Evolutionary conservation across 2,888 invertebrate genomes (phyloP), one percentile per base, ranked within the genome.

Genomic region (Corythucha ciliata): DNA sequence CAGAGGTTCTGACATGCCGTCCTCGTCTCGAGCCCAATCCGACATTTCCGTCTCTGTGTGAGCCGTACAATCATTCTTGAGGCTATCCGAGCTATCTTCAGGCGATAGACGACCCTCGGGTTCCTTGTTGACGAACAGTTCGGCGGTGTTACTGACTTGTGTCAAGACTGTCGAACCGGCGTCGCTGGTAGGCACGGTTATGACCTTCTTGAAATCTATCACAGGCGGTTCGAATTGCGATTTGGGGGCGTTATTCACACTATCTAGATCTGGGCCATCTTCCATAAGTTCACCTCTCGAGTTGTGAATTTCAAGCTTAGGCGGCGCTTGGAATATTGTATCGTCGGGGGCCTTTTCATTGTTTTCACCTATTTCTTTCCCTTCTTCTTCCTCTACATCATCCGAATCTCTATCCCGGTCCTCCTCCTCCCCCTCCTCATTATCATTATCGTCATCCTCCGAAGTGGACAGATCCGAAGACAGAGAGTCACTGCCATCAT

Each of bases 1-100:
- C 51, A 84, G 76, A 64, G 85, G 84, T 61, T 86, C 86, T 1
- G 84, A 78, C 14, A 67, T 63, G 6, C 63, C 68, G 33, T 78
- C 80, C 58, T 81, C 83, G 63, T 89, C 88, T 3, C 83, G 77
- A 0, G 86, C 87, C 89, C 88, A 89, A 66, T 90, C 89, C 0
- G 87, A 88, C n/a, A 88, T 70, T 64, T 89, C 89, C 0, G 88
- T 88, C 67, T 89, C 89, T 0, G 88, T 87, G 10, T 87, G 70
- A 2, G 79, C 83, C 2, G 79, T 78, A 48, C 80, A 66, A 59
- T 81, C 81, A 0, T 69, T 69, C 39, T 66, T 65, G n/a, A 63
- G 60, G 10, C 67, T 66, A 18, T 69, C 63, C 1, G 83, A 83
- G 59, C 74, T 73, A 1, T 70, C 75, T 61, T 69, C 76, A 65